Evolutionary conservation across 2,797 vertebrate species (phyloP), one percentile per base, ranked within the genome.

Genomic region (Pangasius mekongensis): DNA sequence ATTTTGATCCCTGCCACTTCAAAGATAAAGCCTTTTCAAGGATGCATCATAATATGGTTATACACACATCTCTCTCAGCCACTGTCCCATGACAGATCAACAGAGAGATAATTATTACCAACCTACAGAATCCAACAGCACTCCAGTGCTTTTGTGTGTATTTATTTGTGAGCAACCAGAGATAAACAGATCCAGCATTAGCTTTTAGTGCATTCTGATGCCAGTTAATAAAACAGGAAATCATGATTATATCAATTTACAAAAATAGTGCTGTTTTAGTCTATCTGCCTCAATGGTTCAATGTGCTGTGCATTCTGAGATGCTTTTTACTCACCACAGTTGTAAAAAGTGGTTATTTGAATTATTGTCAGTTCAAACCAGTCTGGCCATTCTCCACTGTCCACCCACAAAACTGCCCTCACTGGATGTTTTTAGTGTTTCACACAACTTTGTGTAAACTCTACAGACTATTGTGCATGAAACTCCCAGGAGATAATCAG

Each of bases 1-100:
- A 92, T 93, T 94, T 93, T 94, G 93, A 94, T 93, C 93, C 90
- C 88, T 87, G 88, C 78, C 69, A 58, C 60, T 86, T 73, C 22
- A 74, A 74, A 83, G 86, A 89, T 89, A 90, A 87, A 78, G 33
- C 8, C 69, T 87, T 86, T 78, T 54, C 71, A 36, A 88, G 85
- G 84, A 88, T 78, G 54, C 69, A 74, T 84, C n/a, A 88, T 86
- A 69, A 84, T 58, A n/a, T 73, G 52, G 73, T 85, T 64, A 69
- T 86, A 58, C 24, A 85, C 49, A 60, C 24, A 71, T 84, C 77
- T 43, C 0, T 54, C 69, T 56, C 43, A 83, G 27, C 58, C 78
- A 77, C 54, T 83, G 52, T 76, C n/a, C 74, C 86, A 86, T 47
- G 18, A 43, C 69, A 87, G 77, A 91, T 89, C 52, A 85, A 74